Evolutionary conservation across 1,140 invertebrate genomes (phyloP), one percentile per base, ranked within the genome.

Genomic region (Araneus ventricosus): DNA sequence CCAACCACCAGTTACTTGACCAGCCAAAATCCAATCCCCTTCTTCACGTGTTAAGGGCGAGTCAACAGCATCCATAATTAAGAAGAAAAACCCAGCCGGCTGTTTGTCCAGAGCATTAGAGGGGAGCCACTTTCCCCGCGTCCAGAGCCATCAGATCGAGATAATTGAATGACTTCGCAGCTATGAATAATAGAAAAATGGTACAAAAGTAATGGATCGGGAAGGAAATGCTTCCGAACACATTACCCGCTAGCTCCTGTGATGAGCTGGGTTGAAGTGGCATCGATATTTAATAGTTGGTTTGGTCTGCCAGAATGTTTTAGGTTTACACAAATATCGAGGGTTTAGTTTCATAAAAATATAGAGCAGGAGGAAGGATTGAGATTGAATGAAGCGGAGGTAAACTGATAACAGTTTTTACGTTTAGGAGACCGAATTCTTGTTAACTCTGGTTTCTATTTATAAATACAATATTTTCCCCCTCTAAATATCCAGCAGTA

Each of bases 71-170:
- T 91, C 80, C 90, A 91, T 91, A 91, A 91, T 91, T 91, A 39
- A 91, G 52, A 85, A 61, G 90, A 91, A 91, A 90, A 91, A 91
- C 80, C 90, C 34, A 84, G 34, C 79, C 89, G 75, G 52, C 20
- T 82, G 90, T 91, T 91, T 91, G 90, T 91, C 80, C n/a, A 91
- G 80, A 91, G 90, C 90, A 91, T 91, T 91, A 91, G 82, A 91
- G 57, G 75, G 79, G n/a, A 52, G 67, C 30, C 67, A 34, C 27
- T 75, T 67, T 67, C 63, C 63, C 63, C 63, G 63, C 24, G 27
- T 75, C 27, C 30, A 85, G n/a, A 85, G 37, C 90, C 80, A 91
- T 91, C 90, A 70, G 89, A 61, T 70, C 57, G 52, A 41, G 90
- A 85, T 91, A 91, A 91, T 91, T 91, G 90, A 91, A 91, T 91